A percentile compares a stretch with the other conserved stretches of the same genome.
Conservation (phyloP, 35 echinoderm and acorn worm genomes). For the Ophiothrix spiculata region DNA sequence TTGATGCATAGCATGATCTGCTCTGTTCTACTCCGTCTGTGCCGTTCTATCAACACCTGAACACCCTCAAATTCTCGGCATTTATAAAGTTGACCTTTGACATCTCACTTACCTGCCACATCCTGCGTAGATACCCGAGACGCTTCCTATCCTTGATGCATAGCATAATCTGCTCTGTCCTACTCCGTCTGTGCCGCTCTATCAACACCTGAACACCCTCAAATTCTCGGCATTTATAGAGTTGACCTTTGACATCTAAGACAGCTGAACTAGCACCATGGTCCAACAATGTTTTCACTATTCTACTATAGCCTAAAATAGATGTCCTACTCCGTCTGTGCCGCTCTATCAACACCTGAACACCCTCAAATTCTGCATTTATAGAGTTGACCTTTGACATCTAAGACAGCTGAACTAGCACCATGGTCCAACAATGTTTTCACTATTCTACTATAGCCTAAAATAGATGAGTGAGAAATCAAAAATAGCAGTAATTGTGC, state of each 20-base stretch:
- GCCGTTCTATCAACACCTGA: slow-evolving; percentile 82
- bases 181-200: slow-evolving; percentile 65
- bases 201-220: slow-evolving; percentile 92
- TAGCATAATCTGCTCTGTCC: slow-evolving; percentile 67
- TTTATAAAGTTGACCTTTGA: no score
- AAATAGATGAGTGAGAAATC: background rate
- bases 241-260: slow-evolving; percentile 51
- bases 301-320: slow-evolving; percentile 81
- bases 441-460: slow-evolving; percentile 83
- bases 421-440: slow-evolving; percentile 63
- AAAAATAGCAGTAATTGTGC: background rate
- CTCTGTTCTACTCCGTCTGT: slow-evolving; percentile 63
- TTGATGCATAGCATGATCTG: slow-evolving; percentile 76
- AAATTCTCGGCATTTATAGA: slow-evolving; percentile 77
- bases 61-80: slow-evolving; percentile 86
- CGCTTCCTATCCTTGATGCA: slow-evolving; percentile 82
- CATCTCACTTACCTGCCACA: slow-evolving; percentile 99
- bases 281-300: slow-evolving; percentile 70
- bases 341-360: slow-evolving; percentile 83
- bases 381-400: slow-evolving; percentile 62
- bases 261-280: slow-evolving; percentile 87
- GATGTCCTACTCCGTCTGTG: slow-evolving; percentile 58
- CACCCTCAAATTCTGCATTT: slow-evolving; percentile 87
- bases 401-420: slow-evolving; percentile 87
- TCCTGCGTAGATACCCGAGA: slow-evolving; percentile 60